Percentiles rank a stretch among this genome's conserved stretches.
Conservation (phyloP, 2,888 invertebrate species). For the Sisyra terminalis region DNA sequence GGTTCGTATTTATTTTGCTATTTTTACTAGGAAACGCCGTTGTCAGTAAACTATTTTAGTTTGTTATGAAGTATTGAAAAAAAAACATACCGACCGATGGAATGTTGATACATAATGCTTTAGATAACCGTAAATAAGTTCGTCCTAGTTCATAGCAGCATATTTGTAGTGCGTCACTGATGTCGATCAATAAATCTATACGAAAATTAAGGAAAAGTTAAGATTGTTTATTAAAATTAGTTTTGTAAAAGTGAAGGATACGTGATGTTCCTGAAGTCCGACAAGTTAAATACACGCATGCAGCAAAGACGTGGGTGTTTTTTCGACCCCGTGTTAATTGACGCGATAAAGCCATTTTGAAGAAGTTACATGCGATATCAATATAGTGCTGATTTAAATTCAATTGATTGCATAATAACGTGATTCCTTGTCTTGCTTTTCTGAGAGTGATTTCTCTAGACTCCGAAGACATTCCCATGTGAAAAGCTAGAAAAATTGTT, state of each 20-base stretch:
- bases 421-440: slow-evolving; percentile 75
- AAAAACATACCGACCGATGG: slow-evolving; percentile 71
- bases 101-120: slow-evolving; percentile 78
- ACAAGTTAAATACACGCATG: slow-evolving; percentile 95
- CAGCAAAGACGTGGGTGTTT: slow-evolving; percentile 82
- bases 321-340: slow-evolving; percentile 84
- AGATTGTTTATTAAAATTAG: slow-evolving; percentile 2
- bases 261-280: slow-evolving; percentile 88
- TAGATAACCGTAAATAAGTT: slow-evolving; percentile 76
- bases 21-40: too few relatives aligned
- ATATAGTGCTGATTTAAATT: slow-evolving; percentile 80
- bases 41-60: too few relatives aligned
- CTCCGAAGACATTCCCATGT: slow-evolving; percentile 68
- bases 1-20: too few relatives aligned
- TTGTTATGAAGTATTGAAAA: too few relatives aligned
- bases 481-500: slow-evolving; percentile 40
- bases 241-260: slow-evolving; percentile 32
- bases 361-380: slow-evolving; percentile 86
- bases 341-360: slow-evolving; percentile 72
- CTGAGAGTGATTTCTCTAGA: slow-evolving; percentile 83
- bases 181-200: slow-evolving; percentile 63
- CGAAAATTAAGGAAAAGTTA: background rate
- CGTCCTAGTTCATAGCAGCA: slow-evolving; percentile 92
- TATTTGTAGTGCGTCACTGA: slow-evolving; percentile 93
- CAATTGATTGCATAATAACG: slow-evolving; percentile 71